These are phyloP conservation scores for Cryptosula pallasiana DNA, from an alignment of 2,888 invertebrate species.

Conservation along the genomic window DNA sequence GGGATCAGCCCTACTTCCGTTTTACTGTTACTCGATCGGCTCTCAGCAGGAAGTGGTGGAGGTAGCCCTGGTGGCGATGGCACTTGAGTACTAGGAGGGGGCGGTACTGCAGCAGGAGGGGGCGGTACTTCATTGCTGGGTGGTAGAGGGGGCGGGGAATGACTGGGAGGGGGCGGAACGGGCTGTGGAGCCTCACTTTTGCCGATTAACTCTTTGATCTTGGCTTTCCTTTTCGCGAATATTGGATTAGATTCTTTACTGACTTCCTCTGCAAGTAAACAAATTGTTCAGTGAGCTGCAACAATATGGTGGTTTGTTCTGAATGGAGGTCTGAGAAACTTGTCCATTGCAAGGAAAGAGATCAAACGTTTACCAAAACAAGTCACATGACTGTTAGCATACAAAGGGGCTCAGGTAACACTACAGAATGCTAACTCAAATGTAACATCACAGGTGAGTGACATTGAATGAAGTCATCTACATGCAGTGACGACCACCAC, in stretches of 20 bases:
- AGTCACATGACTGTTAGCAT: too few species aligned
- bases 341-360: too few species aligned
- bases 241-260: background rate
- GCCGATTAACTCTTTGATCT: background rate
- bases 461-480: too few species aligned
- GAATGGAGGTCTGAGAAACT: too few species aligned
- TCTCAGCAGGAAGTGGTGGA: background rate
- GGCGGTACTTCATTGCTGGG: background rate
- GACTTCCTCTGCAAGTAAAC: background rate
- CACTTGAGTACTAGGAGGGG: too few species aligned
- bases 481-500: too few species aligned
- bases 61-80: background rate
- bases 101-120: background rate
- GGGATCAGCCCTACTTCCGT: background rate
- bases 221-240: constrained; percentile 15
- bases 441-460: too few species aligned
- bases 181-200: background rate
- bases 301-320: too few species aligned
- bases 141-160: background rate
- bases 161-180: background rate
- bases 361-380: too few species aligned
- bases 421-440: too few species aligned
- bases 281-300: too few species aligned
- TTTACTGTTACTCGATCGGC: background rate
- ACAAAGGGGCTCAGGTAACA: too few species aligned